Evolutionary conservation across 2,888 invertebrate genomes (phyloP), one percentile per base, ranked within the genome.

Genomic region (Orchesellides sinensis): DNA sequence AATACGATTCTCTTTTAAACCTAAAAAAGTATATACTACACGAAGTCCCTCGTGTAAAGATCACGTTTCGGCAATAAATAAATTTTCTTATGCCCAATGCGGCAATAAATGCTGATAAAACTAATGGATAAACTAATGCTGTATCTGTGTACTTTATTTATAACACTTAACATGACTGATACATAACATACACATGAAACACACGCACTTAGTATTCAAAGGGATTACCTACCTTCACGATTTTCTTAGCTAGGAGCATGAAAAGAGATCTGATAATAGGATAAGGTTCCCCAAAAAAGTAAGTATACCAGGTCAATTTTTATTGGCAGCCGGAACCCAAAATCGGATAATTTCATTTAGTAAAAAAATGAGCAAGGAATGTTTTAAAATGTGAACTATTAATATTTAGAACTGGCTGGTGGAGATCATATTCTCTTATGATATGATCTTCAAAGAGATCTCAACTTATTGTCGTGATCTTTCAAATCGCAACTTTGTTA

Each of bases 271-370:
- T 23, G 23, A 63, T 63, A 35, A 63, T 35, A 35, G 17, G 35
- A 23, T 70, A 21, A 73, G 49, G 61, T 61, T 61, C 6, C 21
- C 19, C 29, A 35, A 63, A 35, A 32, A 72, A 59, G 59, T 73
- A 66, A 75, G 75, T 75, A 32, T 75, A 75, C 75, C 75, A 75
- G 75, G 75, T 75, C 75, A 75, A 75, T 66, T 54, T 75, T 74
- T 52, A 59, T 61, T 3, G 65, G 35, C 45, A 52, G 47, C 61
- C n/a, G n/a, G n/a, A n/a, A n/a, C n/a, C n/a, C n/a, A n/a, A n/a
- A n/a, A n/a, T n/a, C n/a, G n/a, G n/a, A n/a, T n/a, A n/a, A n/a
- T n/a, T n/a, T n/a, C n/a, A n/a, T n/a, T n/a, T n/a, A n/a, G n/a
- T n/a, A n/a, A n/a, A n/a, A n/a, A n/a, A n/a, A n/a, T n/a, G n/a